phyloP scores from a whole-genome alignment of 2,888 invertebrate genomes.

The Tachina grossa region DNA sequence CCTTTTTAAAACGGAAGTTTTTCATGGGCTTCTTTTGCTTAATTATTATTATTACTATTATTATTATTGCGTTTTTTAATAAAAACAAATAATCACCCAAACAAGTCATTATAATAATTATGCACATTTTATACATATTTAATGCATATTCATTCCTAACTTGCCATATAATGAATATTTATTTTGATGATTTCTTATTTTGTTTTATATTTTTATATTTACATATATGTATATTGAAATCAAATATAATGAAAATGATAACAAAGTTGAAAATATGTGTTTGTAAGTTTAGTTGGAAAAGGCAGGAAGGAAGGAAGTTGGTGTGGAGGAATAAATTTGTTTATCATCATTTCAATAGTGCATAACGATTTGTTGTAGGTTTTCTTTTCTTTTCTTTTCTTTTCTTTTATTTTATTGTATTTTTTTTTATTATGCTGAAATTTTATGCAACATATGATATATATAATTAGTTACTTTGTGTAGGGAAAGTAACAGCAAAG shows the following conservation, averaged over 20 bases:
- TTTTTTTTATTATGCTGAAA: not conserved
- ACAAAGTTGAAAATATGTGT: constrained; percentile 11
- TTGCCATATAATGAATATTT: constrained; percentile 26
- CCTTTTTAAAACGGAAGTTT: constrained; percentile 58
- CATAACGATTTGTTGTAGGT: constrained; percentile 54
- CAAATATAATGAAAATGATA: constrained; percentile 7
- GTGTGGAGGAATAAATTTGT: constrained; percentile 46
- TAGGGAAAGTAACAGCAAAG: constrained; percentile 8
- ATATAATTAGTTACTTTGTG: constrained; percentile 41
- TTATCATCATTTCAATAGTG: constrained; percentile 58
- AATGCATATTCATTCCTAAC: not conserved
- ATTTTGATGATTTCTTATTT: constrained; percentile 20
- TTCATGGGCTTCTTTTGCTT: constrained; percentile 2
- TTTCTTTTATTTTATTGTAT: not conserved
- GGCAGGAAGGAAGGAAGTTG: constrained; percentile 39
- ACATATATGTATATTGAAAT: no score
- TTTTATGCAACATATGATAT: not conserved
- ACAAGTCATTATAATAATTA: constrained; percentile 33
- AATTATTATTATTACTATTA: not conserved
- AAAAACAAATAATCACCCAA: constrained; percentile 14
- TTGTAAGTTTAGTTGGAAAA: constrained; percentile 13
- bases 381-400: not conserved
- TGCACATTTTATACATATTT: no score
- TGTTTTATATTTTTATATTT: no score
- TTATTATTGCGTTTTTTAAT: not conserved